These are phyloP conservation scores for Anguilla obscura DNA, from an alignment of 2,797 vertebrate genomes.

Conservation along the genomic window DNA sequence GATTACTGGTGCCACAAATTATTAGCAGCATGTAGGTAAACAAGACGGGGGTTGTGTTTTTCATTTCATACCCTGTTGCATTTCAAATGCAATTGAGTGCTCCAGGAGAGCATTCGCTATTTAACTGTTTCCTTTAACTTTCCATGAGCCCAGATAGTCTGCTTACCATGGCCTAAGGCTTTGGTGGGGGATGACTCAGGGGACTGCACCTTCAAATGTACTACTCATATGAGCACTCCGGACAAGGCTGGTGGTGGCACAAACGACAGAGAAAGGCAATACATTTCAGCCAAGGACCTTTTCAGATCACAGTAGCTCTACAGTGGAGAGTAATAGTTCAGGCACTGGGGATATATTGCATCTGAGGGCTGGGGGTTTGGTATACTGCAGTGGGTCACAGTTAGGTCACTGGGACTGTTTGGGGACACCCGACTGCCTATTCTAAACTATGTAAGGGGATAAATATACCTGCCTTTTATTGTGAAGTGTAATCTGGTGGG, in stretches of 20 bases:
- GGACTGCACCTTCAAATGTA: no score
- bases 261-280: no score
- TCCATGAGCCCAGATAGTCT: neutral
- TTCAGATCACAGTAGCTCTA: no score
- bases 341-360: neutral
- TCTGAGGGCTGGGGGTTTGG: neutral
- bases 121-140: neutral
- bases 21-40: slow-evolving; percentile 4
- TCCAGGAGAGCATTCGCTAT: neutral
- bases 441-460: neutral
- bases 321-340: no score
- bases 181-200: no score
- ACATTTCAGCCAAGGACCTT: no score
- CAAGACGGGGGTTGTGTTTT: slow-evolving; percentile 1
- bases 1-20: neutral
- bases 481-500: no score
- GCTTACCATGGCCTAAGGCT: neutral
- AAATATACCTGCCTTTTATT: no score
- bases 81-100: neutral
- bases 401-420: neutral
- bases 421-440: neutral
- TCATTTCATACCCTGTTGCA: neutral
- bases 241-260: no score
- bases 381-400: neutral
- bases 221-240: no score